phyloP scores from a whole-genome alignment of 2,797 vertebrate species.

The Bradypodion ventrale region DNA sequence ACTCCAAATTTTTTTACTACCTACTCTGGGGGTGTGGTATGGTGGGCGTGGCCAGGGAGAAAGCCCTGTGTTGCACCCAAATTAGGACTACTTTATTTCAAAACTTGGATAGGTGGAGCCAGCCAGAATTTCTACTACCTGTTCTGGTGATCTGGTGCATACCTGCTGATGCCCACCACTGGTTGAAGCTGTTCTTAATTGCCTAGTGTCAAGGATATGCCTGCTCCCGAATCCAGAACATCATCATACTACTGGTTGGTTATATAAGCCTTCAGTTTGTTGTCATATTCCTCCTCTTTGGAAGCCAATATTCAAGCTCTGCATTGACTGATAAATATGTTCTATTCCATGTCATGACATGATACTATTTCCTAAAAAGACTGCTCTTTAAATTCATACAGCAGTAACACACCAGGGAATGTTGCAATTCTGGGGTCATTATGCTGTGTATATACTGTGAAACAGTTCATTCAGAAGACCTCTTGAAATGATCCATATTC shows the following conservation, averaged over 20 bases:
- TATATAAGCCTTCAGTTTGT: neutral
- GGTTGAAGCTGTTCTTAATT: neutral
- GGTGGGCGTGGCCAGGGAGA: too few relatives aligned
- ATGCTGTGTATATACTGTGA: constrained; percentile 1
- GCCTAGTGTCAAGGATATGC: neutral
- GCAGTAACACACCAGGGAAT: neutral
- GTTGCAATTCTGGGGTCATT: neutral
- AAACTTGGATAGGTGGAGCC: too few relatives aligned
- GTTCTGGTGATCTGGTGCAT: too few relatives aligned
- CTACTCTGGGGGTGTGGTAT: too few relatives aligned
- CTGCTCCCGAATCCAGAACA: neutral
- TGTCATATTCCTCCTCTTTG: neutral
- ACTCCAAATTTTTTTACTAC: too few relatives aligned
- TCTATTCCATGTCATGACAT: neutral
- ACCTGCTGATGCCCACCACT: too few relatives aligned
- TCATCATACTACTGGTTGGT: too few relatives aligned
- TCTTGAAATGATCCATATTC: constrained; percentile 1
- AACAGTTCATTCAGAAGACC: constrained; percentile 28
- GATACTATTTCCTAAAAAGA: neutral
- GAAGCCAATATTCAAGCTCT: neutral
- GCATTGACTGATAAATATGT: neutral
- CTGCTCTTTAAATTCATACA: neutral
- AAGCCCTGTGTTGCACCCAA: too few relatives aligned
- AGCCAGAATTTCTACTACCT: too few relatives aligned
- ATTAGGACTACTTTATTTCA: too few relatives aligned